Conservation (phyloP, 1,140 invertebrate genomes). For the Heliothis subflexa region DNA sequence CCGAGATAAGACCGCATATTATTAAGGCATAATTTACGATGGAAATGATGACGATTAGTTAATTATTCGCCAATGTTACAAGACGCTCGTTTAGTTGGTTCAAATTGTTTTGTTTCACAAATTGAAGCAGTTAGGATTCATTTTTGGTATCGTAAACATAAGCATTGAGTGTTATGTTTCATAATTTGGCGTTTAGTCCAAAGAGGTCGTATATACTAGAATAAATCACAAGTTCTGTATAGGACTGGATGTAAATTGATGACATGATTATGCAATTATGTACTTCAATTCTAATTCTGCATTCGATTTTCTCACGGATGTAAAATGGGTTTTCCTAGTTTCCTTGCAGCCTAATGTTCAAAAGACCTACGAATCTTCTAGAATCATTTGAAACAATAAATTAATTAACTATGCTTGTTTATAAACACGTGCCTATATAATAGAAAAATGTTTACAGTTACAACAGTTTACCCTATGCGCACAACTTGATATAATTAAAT, state of each 20-base stretch:
- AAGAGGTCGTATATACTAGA: neutral
- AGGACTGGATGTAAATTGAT: no score
- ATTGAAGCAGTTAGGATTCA: conserved; percentile 4
- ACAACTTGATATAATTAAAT: conserved; percentile 21
- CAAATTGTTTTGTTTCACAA: neutral
- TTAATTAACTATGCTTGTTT: neutral
- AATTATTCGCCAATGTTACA: conserved; percentile 71
- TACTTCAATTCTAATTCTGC: no score
- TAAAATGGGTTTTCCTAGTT: no score
- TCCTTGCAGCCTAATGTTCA: no score
- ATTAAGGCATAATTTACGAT: conserved; percentile 82
- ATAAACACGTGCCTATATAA: neutral
- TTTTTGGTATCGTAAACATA: conserved; percentile 2
- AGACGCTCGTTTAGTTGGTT: conserved; percentile 57
- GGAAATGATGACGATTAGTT: conserved; percentile 82
- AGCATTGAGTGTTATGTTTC: neutral
- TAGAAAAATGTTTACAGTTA: neutral
- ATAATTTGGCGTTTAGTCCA: neutral
- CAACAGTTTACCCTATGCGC: conserved; percentile 45
- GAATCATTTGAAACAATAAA: no score
- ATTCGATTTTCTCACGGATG: no score
- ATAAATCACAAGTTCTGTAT: no score
- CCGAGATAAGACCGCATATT: conserved; percentile 77
- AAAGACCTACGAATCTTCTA: no score
- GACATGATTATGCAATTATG: no score